A percentile compares a stretch with the other conserved stretches of the same genome.
Conservation (phyloP, 2,888 invertebrate genomes). For the Pilophorus perplexus region DNA sequence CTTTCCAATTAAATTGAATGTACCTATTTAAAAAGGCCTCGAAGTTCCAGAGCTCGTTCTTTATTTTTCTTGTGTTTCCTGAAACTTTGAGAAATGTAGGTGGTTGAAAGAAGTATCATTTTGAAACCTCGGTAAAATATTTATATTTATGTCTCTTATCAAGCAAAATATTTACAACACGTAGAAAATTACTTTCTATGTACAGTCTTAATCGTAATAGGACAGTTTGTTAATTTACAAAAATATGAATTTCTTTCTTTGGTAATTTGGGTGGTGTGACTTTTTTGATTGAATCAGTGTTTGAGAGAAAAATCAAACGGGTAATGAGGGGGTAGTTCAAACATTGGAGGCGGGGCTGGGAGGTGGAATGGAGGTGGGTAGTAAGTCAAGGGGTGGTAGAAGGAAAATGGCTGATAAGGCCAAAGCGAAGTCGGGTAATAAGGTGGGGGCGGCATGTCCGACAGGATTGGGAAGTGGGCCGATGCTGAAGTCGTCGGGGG, state of each 20-base stretch:
- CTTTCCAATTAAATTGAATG: too few species aligned
- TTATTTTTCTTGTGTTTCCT: too few species aligned
- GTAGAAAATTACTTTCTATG: not conserved
- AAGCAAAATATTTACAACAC: not conserved
- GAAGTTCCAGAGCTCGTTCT: too few species aligned
- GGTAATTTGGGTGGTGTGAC: not conserved
- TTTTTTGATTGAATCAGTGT: slow-evolving; percentile 3
- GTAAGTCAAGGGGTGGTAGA: slow-evolving; percentile 50
- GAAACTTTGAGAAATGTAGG: too few species aligned
- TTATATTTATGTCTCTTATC: too few species aligned
- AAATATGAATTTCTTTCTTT: slow-evolving; percentile 19
- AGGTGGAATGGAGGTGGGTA: slow-evolving; percentile 48
- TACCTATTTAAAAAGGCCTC: too few species aligned
- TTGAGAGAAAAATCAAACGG: slow-evolving; percentile 13
- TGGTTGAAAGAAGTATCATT: too few species aligned
- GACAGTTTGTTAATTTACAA: slow-evolving; percentile 1
- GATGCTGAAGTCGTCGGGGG: slow-evolving; percentile 52
- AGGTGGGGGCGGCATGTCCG: slow-evolving; percentile 53
- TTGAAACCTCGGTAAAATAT: too few species aligned
- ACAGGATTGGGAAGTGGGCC: slow-evolving; percentile 52
- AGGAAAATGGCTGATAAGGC: slow-evolving; percentile 51
- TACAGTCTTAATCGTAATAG: slow-evolving; percentile 19
- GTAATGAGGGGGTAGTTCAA: slow-evolving; percentile 47
- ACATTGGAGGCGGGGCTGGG: slow-evolving; percentile 48
- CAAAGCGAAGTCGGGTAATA: slow-evolving; percentile 52